Conservation (phyloP, 2,888 invertebrate species). For the Liodrosophila aerea region DNA sequence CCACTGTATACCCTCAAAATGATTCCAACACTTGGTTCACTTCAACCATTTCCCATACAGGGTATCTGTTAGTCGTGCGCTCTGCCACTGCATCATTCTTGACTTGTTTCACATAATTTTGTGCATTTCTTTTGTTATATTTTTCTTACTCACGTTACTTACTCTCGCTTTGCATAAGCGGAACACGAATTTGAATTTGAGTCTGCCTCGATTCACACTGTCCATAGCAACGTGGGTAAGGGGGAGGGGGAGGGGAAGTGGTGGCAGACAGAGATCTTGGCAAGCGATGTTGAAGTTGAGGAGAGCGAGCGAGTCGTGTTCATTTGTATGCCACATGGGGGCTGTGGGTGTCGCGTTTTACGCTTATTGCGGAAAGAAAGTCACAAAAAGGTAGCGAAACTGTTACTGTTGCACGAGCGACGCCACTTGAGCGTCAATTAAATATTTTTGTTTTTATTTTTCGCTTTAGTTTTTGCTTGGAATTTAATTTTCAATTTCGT, state of each 20-base stretch:
- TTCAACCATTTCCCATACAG: neutral
- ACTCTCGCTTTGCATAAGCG: conserved; percentile 51
- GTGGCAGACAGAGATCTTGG: conserved; percentile 33
- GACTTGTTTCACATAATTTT: conserved; percentile 45
- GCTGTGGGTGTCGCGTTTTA: conserved; percentile 55
- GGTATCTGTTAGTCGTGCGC: neutral
- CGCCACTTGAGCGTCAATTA: conserved; percentile 52
- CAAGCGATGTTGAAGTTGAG: conserved; percentile 20
- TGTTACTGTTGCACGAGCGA: conserved; percentile 38
- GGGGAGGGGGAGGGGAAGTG: neutral
- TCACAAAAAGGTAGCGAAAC: conserved; percentile 35
- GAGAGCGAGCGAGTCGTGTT: conserved; percentile 31
- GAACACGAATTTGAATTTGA: conserved; percentile 36
- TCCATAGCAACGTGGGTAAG: neutral
- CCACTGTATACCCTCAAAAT: too few relatives aligned
- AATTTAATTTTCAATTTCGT: neutral
- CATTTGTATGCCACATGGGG: conserved; percentile 63
- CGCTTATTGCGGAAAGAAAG: conserved; percentile 63
- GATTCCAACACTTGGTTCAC: too few relatives aligned
- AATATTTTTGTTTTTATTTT: conserved; percentile 40
- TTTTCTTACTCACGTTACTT: too few relatives aligned
- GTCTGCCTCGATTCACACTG: conserved; percentile 8
- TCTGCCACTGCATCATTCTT: too few relatives aligned
- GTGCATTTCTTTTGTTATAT: conserved; percentile 47
- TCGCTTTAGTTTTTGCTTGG: conserved; percentile 34